These are phyloP conservation scores for Echeneis naucrates DNA, from an alignment of 2,797 vertebrate species.

Conservation along the genomic window DNA sequence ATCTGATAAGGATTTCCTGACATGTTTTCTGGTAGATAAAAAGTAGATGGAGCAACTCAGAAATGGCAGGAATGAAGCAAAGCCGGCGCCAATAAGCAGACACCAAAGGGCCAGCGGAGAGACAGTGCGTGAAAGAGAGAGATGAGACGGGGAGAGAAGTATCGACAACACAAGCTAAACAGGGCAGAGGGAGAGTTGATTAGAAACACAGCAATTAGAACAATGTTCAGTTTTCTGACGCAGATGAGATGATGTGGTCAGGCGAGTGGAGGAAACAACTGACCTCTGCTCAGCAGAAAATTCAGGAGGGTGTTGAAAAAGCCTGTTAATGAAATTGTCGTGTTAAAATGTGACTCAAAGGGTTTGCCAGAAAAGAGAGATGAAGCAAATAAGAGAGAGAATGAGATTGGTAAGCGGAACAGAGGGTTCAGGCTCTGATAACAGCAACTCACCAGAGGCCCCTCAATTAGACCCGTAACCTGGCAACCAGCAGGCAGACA, in stretches of 20 bases:
- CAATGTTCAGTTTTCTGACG: background rate
- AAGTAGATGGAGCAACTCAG: conserved; percentile 39
- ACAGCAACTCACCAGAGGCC: conserved; percentile 81
- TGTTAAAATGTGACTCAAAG: background rate
- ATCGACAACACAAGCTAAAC: conserved; percentile 32
- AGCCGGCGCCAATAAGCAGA: conserved; percentile 42
- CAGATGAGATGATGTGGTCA: conserved; percentile 16
- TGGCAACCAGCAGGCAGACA: conserved; percentile 83
- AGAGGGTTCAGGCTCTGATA: conserved; percentile 77
- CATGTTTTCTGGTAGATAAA: conserved; percentile 67
- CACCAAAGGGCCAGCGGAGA: conserved; percentile 39
- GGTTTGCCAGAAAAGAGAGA: conserved; percentile 30
- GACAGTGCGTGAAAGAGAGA: conserved; percentile 52
- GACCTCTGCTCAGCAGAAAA: conserved; percentile 6
- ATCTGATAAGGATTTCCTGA: conserved; percentile 71
- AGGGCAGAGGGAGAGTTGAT: conserved; percentile 18
- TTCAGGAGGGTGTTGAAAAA: background rate
- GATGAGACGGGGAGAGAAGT: conserved; percentile 56
- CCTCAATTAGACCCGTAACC: conserved; percentile 86
- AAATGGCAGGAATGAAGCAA: conserved; percentile 35
- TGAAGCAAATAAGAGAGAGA: conserved; percentile 43
- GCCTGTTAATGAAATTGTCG: background rate
- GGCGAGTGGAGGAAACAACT: conserved; percentile 8
- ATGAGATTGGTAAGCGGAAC: conserved; percentile 57
- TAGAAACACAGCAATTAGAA: conserved; percentile 10